These are phyloP conservation scores for Limnephilus marmoratus DNA, from an alignment of 2,888 invertebrate genomes.

Conservation along the genomic window DNA sequence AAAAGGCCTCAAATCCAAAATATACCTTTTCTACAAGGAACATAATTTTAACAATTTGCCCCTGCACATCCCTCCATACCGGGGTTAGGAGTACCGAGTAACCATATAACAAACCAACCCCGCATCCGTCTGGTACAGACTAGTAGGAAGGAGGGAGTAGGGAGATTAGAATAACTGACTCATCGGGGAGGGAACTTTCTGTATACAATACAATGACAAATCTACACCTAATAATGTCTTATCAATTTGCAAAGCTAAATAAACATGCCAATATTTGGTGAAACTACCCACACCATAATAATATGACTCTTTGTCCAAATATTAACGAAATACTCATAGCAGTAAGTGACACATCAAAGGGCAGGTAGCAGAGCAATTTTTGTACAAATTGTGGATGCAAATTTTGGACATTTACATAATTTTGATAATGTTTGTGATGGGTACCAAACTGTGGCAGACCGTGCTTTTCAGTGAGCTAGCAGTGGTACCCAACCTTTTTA, in stretches of 20 bases:
- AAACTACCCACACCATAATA: neutral
- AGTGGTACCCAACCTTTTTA: too few species aligned
- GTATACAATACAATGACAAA: neutral
- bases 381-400: too few species aligned
- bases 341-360: too few species aligned
- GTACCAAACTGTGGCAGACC: too few species aligned
- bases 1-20: too few species aligned
- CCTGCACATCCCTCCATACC: neutral
- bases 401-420: too few species aligned
- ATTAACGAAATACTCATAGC: too few species aligned
- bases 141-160: neutral
- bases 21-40: neutral
- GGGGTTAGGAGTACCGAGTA: neutral
- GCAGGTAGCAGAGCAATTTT: too few species aligned
- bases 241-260: neutral
- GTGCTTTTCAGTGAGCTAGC: too few species aligned
- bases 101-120: neutral
- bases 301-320: neutral
- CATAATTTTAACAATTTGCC: neutral
- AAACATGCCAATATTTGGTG: neutral
- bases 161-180: conserved; percentile 23
- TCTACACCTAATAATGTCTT: neutral
- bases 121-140: neutral
- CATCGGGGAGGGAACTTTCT: neutral
- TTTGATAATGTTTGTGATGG: too few species aligned